phyloP scores from a whole-genome alignment of 2,113 vertebrate species.

The Bostrychus sinensis region DNA sequence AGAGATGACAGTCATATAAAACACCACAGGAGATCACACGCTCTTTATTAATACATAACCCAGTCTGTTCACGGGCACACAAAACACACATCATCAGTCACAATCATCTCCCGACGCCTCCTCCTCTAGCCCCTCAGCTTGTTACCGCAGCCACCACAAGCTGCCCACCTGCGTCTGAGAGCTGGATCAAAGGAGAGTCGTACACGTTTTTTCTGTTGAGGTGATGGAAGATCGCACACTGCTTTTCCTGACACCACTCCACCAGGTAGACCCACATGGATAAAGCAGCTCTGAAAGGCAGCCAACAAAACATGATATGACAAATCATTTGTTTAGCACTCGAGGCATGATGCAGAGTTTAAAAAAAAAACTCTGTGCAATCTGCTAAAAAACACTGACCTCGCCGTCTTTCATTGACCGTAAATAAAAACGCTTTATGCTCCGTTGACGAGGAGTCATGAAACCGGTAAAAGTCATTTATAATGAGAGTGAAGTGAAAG shows the following conservation, averaged over 20 bases:
- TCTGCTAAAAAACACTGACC: constrained; percentile 50
- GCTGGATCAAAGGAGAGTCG: constrained; percentile 84
- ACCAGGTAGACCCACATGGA: constrained; percentile 93
- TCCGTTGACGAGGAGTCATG: constrained; percentile 42
- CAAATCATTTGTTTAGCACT: constrained; percentile 25
- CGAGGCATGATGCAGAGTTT: constrained; percentile 29
- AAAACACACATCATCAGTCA: constrained; percentile 55
- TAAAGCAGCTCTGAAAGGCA: constrained; percentile 82
- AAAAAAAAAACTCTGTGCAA: constrained; percentile 19
- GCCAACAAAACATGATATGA: constrained; percentile 31
- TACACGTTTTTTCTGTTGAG: constrained; percentile 80
- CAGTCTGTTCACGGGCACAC: constrained; percentile 32
- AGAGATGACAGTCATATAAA: constrained; percentile 56
- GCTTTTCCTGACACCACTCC: constrained; percentile 77
- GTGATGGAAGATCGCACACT: constrained; percentile 90
- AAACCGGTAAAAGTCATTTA: constrained; percentile 48
- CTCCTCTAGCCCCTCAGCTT: constrained; percentile 24
- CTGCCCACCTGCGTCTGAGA: constrained; percentile 85
- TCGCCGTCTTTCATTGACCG: constrained; percentile 31
- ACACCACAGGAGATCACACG: constrained; percentile 35
- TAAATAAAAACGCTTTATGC: constrained; percentile 61
- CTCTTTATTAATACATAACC: constrained; percentile 58
- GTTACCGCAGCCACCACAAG: constrained; percentile 12
- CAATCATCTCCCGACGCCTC: constrained; percentile 18
- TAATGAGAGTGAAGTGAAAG: constrained; percentile 51